Conservation (phyloP, 1,140 invertebrate genomes). For the Oryzaephilus surinamensis region DNA sequence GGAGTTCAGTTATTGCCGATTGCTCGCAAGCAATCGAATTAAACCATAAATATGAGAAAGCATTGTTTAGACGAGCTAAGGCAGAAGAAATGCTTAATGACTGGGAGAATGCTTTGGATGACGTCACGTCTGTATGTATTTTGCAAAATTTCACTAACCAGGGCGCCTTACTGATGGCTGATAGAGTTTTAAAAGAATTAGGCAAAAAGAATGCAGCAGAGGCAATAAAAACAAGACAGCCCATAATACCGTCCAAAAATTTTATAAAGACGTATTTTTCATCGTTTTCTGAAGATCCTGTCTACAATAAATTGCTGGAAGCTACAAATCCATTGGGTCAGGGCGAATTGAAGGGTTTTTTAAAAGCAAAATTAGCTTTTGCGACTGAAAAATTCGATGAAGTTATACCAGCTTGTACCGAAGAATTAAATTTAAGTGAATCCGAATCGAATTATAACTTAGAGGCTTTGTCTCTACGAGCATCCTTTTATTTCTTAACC, state of each 20-base stretch:
- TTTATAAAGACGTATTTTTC: slow-evolving; percentile 77
- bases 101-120: slow-evolving; percentile 71
- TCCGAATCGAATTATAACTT: slow-evolving; percentile 41
- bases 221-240: slow-evolving; percentile 53
- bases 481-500: slow-evolving; percentile 69
- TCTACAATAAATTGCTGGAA: slow-evolving; percentile 36
- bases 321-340: slow-evolving; percentile 22
- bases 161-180: slow-evolving; percentile 65
- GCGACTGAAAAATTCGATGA: slow-evolving; percentile 63
- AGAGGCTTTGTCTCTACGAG: slow-evolving; percentile 66
- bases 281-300: slow-evolving; percentile 76
- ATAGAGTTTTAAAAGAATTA: slow-evolving; percentile 72
- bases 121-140: slow-evolving; percentile 85
- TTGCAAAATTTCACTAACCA: slow-evolving; percentile 80
- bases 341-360: slow-evolving; percentile 38
- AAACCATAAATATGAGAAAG: slow-evolving; percentile 84
- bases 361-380: slow-evolving; percentile 54
- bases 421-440: slow-evolving; percentile 63
- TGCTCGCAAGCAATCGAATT: slow-evolving; percentile 75
- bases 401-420: slow-evolving; percentile 65
- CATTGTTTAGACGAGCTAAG: slow-evolving; percentile 70
- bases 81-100: slow-evolving; percentile 71
- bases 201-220: slow-evolving; percentile 61
- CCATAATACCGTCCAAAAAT: slow-evolving; percentile 68
- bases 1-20: slow-evolving; percentile 73